phyloP scores from a whole-genome alignment of 2,888 invertebrate genomes.

The Myathropa florea region DNA sequence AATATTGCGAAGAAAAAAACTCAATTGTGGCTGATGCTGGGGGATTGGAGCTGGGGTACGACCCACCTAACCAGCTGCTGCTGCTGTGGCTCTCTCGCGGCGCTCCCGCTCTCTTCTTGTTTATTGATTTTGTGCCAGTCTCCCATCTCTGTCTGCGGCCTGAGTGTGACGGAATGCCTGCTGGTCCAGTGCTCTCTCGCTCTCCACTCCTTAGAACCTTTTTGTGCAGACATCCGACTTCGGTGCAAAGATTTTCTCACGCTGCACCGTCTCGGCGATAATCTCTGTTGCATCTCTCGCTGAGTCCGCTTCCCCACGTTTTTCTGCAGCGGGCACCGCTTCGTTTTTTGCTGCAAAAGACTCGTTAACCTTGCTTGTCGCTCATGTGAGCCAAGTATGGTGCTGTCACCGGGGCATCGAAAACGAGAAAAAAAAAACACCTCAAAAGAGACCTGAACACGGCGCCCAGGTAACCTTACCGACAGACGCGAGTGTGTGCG shows the following conservation, averaged over 20 bases:
- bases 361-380: conserved; percentile 69
- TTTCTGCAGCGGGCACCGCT: conserved; percentile 33
- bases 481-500: conserved; percentile 3
- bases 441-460: conserved; percentile 37
- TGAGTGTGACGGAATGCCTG: conserved; percentile 7
- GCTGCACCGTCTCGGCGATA: conserved; percentile 9
- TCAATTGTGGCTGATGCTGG: conserved; percentile 25
- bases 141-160: conserved; percentile 11
- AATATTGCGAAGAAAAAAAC: not conserved
- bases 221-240: conserved; percentile 11
- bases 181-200: not conserved
- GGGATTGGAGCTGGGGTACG: conserved; percentile 35
- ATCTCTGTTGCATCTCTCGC: conserved; percentile 41
- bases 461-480: conserved; percentile 61
- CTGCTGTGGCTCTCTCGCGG: conserved; percentile 19
- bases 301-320: conserved; percentile 47
- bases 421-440: conserved; percentile 37
- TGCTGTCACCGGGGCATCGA: conserved; percentile 64
- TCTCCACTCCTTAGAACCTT: not conserved
- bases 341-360: conserved; percentile 47
- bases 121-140: conserved; percentile 59
- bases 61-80: conserved; percentile 69
- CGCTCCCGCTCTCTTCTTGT: conserved; percentile 40
- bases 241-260: conserved; percentile 33
- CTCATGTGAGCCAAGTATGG: conserved; percentile 61